Evolutionary conservation across 2,113 vertebrate genomes (phyloP).

Genomic region (Nycticorax nycticorax): DNA sequence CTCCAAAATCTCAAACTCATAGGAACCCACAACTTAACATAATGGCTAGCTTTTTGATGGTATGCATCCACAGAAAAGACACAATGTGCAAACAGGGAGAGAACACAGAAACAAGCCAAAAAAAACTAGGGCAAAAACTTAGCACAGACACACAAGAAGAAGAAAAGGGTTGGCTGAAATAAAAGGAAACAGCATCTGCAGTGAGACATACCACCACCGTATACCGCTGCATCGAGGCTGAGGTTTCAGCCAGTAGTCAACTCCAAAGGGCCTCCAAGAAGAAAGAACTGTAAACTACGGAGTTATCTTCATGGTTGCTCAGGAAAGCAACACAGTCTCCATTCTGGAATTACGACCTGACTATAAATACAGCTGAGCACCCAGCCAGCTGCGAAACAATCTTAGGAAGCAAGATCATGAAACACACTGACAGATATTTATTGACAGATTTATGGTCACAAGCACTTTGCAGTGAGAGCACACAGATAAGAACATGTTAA

Average conservation of each 20-base stretch:
- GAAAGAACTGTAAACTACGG: background rate
- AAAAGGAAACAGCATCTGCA: background rate
- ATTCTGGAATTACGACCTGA: background rate
- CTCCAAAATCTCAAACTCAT: background rate
- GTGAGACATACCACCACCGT: background rate
- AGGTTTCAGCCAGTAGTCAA: background rate
- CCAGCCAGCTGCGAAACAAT: background rate
- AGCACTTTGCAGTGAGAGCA: background rate
- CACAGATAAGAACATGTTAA: background rate
- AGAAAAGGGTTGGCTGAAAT: background rate
- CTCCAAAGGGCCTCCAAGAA: background rate
- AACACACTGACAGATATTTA: background rate
- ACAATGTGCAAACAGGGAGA: fast-evolving
- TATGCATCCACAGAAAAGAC: background rate
- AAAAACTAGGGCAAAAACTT: background rate
- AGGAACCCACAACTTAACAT: background rate
- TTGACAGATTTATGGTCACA: background rate
- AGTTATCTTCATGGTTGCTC: background rate
- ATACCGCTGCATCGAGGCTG: background rate
- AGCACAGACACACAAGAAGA: background rate
- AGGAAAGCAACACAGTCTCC: background rate
- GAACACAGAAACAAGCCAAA: background rate
- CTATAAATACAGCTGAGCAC: background rate
- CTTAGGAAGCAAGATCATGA: background rate
- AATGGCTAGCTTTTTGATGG: background rate